Conservation (phyloP, 2,113 vertebrate species). For the Atractosteus spatula region DNA sequence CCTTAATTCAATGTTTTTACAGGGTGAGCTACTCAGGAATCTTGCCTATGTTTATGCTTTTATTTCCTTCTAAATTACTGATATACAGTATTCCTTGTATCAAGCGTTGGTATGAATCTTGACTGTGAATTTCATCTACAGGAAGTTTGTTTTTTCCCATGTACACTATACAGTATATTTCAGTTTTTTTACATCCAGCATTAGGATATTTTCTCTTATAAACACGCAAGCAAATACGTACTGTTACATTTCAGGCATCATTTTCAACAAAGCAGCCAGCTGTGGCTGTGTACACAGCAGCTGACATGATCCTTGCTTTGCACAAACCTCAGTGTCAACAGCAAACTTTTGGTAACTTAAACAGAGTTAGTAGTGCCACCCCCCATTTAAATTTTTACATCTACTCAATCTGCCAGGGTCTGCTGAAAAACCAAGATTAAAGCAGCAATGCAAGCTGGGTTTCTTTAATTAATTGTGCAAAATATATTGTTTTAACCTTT, state of each 20-base stretch:
- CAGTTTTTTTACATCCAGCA: too few relatives aligned
- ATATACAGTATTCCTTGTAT: too few relatives aligned
- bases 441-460: slow-evolving; percentile 55
- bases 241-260: slow-evolving; percentile 45
- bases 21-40: too few relatives aligned
- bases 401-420: not conserved
- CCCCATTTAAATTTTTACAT: slow-evolving; percentile 17
- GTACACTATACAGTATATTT: too few relatives aligned
- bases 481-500: slow-evolving; percentile 72
- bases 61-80: too few relatives aligned
- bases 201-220: slow-evolving; percentile 59
- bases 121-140: too few relatives aligned
- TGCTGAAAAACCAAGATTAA: slow-evolving; percentile 43
- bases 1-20: too few relatives aligned
- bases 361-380: slow-evolving; percentile 17
- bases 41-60: too few relatives aligned
- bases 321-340: slow-evolving; percentile 27
- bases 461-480: slow-evolving; percentile 63
- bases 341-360: slow-evolving; percentile 23
- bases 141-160: too few relatives aligned
- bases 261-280: slow-evolving; percentile 60
- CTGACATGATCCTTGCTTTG: slow-evolving; percentile 50
- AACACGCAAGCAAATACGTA: slow-evolving; percentile 64
- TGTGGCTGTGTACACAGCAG: slow-evolving; percentile 58
- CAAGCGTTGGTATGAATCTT: too few relatives aligned